These are phyloP conservation scores for Alfaro cultratus DNA, from an alignment of 2,797 vertebrate species.

Conservation along the genomic window DNA sequence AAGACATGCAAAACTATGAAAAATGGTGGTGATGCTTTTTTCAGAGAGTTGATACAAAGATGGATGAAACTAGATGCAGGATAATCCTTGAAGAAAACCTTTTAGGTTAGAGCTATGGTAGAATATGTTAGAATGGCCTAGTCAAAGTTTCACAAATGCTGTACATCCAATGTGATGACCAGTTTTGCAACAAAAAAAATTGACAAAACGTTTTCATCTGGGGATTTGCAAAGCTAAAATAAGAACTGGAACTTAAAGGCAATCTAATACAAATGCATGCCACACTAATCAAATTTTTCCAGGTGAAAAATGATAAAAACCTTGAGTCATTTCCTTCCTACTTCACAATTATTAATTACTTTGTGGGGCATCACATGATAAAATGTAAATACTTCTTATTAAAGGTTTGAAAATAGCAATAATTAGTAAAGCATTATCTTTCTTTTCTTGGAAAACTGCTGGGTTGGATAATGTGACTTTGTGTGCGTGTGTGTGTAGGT, in stretches of 20 bases:
- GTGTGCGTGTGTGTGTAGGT: neutral
- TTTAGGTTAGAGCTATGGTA: neutral
- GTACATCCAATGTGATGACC: neutral
- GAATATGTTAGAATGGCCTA: neutral
- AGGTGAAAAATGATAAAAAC: neutral
- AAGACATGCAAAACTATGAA: neutral
- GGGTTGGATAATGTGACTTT: neutral
- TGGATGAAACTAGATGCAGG: neutral
- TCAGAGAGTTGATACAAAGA: neutral
- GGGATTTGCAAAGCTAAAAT: neutral
- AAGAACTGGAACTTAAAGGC: neutral
- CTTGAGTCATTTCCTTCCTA: neutral
- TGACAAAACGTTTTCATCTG: neutral
- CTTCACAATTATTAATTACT: neutral
- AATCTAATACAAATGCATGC: neutral
- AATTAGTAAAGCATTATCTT: neutral
- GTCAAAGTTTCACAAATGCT: neutral
- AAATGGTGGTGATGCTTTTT: neutral
- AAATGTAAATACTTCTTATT: neutral
- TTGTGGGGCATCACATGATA: neutral
- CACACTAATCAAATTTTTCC: neutral
- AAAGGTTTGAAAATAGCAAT: neutral
- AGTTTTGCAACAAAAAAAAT: neutral
- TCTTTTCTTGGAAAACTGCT: constrained; percentile 30
- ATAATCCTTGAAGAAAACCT: neutral